These are phyloP conservation scores for Centropyge bicolor DNA, from an alignment of 2,797 vertebrate genomes.

Conservation along the genomic window DNA sequence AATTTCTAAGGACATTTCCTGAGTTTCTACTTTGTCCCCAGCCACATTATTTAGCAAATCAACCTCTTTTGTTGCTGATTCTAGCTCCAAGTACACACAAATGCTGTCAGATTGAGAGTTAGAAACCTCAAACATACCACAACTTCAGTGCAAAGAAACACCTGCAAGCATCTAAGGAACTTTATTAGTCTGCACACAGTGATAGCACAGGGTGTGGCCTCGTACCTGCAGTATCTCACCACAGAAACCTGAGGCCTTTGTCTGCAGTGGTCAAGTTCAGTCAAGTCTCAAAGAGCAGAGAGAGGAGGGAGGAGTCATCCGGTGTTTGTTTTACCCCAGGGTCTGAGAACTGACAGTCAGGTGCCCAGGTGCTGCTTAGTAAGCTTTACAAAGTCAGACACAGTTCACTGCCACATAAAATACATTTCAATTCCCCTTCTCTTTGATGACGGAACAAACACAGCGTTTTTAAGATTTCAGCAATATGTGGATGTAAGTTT, in stretches of 20 bases:
- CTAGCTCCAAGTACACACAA: not conserved
- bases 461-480: not conserved
- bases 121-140: not conserved
- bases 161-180: not conserved
- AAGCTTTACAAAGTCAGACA: conserved; percentile 4
- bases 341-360: not conserved
- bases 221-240: not conserved
- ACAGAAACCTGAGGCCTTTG: conserved; percentile 27
- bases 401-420: not conserved
- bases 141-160: conserved; percentile 5
- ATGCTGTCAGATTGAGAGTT: not conserved
- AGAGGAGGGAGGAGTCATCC: conserved; percentile 7
- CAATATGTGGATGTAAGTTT: not conserved
- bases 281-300: conserved; percentile 39
- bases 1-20: not conserved
- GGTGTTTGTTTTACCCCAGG: conserved; percentile 27
- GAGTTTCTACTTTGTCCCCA: not conserved
- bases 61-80: not conserved
- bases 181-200: not conserved
- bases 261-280: conserved; percentile 62
- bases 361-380: conserved; percentile 34
- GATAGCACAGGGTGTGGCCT: conserved; percentile 33
- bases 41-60: not conserved
- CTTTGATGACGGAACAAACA: too few species aligned
- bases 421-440: not conserved